Conservation (phyloP, 1,140 invertebrate species). For the Diabrotica undecimpunctata region DNA sequence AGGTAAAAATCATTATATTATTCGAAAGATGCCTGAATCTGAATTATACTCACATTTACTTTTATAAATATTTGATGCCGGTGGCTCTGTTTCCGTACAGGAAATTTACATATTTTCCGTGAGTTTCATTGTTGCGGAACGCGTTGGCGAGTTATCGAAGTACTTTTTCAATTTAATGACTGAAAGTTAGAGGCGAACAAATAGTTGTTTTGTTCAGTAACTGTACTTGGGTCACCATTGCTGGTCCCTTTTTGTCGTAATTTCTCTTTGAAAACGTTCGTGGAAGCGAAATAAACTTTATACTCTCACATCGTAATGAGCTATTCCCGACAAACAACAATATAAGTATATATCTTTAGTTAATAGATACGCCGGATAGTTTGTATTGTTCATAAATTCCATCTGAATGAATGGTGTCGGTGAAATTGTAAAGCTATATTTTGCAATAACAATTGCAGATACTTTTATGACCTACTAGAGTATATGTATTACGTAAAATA, state of each 20-base stretch:
- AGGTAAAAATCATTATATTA: no score
- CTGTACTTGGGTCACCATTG: not conserved
- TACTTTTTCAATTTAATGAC: constrained; percentile 14
- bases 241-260: not conserved
- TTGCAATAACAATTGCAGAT: no score
- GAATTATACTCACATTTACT: constrained; percentile 17
- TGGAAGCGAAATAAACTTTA: not conserved
- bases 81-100: constrained; percentile 13
- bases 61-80: constrained; percentile 24
- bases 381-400: not conserved
- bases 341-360: not conserved
- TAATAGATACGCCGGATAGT: not conserved
- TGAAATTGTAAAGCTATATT: no score
- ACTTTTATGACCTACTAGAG: no score
- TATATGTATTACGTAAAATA: no score
- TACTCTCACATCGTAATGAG: not conserved
- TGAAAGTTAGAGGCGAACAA: constrained; percentile 7
- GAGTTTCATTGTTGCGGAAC: constrained; percentile 12
- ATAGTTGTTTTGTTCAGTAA: constrained; percentile 5
- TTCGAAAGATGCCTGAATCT: not conserved
- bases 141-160: constrained; percentile 5
- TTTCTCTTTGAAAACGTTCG: not conserved
- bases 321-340: not conserved
- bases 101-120: constrained; percentile 18
- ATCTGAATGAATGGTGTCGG: no score